phyloP scores from a whole-genome alignment of 53 echinoderm and acorn worm species.

The Pentamera pediparva region DNA sequence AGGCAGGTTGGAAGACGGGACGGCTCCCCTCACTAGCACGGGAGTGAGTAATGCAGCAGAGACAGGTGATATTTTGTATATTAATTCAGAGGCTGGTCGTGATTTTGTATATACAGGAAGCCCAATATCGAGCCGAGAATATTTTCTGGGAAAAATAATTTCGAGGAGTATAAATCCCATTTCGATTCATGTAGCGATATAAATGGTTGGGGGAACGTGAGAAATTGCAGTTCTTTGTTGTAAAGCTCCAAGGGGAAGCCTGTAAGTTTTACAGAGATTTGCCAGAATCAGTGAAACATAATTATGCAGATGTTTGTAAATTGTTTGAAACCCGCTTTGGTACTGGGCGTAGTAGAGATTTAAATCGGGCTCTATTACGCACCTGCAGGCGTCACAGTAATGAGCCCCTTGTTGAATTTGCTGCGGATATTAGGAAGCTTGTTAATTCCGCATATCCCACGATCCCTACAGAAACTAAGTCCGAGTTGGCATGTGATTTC shows the following conservation, averaged over 20 bases:
- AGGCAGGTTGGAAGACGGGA: no score
- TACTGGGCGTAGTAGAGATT: neutral
- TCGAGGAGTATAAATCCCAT: neutral
- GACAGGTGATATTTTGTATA: neutral
- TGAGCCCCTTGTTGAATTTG: neutral
- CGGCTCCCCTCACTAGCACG: no score
- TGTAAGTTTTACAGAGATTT: neutral
- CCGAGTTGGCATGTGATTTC: neutral
- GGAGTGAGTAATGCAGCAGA: no score
- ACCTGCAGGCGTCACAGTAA: neutral
- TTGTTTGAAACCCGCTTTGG: neutral
- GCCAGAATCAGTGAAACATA: neutral
- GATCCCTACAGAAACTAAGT: neutral
- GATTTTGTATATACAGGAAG: neutral
- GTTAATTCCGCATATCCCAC: neutral
- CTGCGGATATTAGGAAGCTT: neutral
- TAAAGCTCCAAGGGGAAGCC: neutral
- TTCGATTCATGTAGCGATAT: neutral
- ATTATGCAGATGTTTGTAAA: neutral
- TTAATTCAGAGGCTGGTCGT: neutral
- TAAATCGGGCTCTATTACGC: neutral
- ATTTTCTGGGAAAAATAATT: neutral
- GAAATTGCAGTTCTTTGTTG: neutral
- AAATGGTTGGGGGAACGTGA: neutral
- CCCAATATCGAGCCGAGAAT: neutral